These are phyloP conservation scores for Carpatolechia fugitivella DNA, from an alignment of 2,888 invertebrate genomes.

Conservation along the genomic window DNA sequence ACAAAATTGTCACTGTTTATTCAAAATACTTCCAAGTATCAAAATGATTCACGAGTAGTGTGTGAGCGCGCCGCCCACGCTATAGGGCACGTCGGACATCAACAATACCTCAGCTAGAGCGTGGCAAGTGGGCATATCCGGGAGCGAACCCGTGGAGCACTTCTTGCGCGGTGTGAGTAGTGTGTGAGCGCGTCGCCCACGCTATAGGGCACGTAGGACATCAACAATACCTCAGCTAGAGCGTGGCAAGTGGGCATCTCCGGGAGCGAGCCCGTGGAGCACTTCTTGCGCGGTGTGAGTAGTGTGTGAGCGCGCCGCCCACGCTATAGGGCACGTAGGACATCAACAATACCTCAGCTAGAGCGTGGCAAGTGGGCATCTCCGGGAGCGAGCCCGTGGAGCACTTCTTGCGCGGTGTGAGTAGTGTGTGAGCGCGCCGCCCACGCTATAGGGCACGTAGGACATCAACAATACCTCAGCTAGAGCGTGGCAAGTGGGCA, in stretches of 20 bases:
- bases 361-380: conserved; percentile 59
- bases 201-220: conserved; percentile 59
- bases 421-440: conserved; percentile 33
- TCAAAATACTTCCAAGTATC: too few species aligned
- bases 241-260: conserved; percentile 62
- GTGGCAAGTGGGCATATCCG: not conserved
- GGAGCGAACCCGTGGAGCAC: not conserved
- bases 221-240: conserved; percentile 70
- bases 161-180: not conserved
- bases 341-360: conserved; percentile 64
- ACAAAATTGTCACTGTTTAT: too few species aligned
- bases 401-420: conserved; percentile 39
- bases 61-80: too few species aligned
- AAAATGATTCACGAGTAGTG: too few species aligned
- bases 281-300: conserved; percentile 37
- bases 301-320: conserved; percentile 31
- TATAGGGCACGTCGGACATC: too few species aligned
- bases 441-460: not conserved
- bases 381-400: conserved; percentile 40
- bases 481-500: not conserved
- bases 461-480: not conserved
- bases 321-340: conserved; percentile 25
- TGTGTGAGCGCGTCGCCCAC: conserved; percentile 44
- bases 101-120: not conserved
- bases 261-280: conserved; percentile 38